A percentile compares a stretch with the other conserved stretches of the same genome.
phyloP scores from a whole-genome alignment of 2,888 invertebrate species.

The Rhopalosiphum nymphaeae region DNA sequence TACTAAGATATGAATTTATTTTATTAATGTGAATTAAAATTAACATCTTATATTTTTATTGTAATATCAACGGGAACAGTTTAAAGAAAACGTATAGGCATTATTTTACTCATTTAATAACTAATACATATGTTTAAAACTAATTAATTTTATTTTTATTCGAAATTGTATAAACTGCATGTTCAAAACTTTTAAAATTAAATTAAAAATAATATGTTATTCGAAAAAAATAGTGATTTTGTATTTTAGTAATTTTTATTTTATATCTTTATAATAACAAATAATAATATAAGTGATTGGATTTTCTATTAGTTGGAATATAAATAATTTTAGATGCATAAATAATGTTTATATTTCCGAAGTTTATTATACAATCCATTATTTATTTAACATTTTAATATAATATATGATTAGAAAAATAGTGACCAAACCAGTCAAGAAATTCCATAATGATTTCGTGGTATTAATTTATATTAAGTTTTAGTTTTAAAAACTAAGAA shows the following conservation, averaged over 20 bases:
- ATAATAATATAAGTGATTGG: background rate
- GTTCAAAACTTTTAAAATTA: background rate
- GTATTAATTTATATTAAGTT: background rate
- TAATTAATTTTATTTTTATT: background rate
- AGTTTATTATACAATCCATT: constrained; percentile 16
- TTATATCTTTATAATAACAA: background rate
- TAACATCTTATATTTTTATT: background rate
- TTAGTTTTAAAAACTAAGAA: background rate
- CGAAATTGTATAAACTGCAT: background rate
- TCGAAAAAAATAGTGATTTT: background rate
- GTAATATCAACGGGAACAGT: background rate
- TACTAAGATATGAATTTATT: background rate
- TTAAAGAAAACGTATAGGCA: background rate
- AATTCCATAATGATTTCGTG: background rate
- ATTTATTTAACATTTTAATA: background rate
- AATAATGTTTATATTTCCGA: background rate
- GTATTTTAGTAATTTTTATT: background rate
- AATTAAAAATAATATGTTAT: background rate
- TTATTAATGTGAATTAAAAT: background rate
- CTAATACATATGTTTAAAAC: background rate
- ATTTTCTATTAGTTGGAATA: background rate
- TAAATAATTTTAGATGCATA: background rate
- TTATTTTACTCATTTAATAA: background rate
- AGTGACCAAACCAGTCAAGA: constrained; percentile 40
- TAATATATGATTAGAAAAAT: background rate